Conservation (phyloP, 2,888 invertebrate species). For the Aphodius granarius region DNA sequence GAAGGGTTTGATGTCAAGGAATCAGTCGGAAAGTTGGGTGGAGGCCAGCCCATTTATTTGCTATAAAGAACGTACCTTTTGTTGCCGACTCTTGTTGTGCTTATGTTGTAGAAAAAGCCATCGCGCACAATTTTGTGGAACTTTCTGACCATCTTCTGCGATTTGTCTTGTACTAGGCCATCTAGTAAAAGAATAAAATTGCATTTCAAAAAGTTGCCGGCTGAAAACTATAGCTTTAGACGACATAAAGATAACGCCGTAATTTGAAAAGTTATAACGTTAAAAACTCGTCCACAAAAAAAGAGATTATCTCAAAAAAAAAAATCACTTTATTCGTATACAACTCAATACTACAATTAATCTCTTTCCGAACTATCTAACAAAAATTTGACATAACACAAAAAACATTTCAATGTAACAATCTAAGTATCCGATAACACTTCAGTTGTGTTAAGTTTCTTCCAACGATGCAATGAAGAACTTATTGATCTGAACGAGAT, state of each 20-base stretch:
- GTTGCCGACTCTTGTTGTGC: conserved; percentile 23
- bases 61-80: conserved; percentile 20
- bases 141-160: conserved; percentile 15
- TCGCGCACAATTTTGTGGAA: conserved; percentile 33
- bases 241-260: too few relatives aligned
- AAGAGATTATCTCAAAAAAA: too few relatives aligned
- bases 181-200: conserved; percentile 18
- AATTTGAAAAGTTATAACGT: not conserved
- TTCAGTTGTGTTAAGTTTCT: conserved; percentile 28
- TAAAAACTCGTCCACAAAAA: not conserved
- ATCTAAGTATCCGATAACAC: not conserved
- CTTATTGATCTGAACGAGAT: conserved; percentile 44
- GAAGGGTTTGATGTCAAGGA: too few relatives aligned
- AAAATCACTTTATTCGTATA: too few relatives aligned
- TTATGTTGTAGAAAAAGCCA: conserved; percentile 42
- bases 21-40: too few relatives aligned
- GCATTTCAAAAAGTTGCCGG: not conserved
- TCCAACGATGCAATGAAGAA: conserved; percentile 47
- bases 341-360: not conserved
- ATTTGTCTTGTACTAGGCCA: not conserved
- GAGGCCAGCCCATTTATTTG: too few relatives aligned
- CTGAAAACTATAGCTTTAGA: too few relatives aligned
- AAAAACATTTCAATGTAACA: not conserved
- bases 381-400: not conserved
- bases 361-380: too few relatives aligned